Evolutionary conservation across 2,113 vertebrate genomes (phyloP).

Genomic region (Rynchops niger): DNA sequence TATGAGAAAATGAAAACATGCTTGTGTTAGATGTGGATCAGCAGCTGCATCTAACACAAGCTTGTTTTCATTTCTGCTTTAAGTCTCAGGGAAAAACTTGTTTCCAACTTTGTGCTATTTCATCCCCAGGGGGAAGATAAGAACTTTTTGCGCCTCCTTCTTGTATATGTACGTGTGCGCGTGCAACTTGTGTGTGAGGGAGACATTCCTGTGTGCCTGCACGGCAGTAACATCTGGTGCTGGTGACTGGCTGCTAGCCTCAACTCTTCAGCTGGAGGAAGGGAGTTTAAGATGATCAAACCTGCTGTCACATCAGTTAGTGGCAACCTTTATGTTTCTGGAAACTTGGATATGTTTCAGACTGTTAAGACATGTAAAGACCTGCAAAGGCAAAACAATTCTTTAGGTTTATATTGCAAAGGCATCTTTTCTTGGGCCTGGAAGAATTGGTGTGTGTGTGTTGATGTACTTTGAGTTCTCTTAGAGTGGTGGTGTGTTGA

Average conservation of each 20-base stretch:
- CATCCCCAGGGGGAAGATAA: not conserved
- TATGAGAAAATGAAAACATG: not conserved
- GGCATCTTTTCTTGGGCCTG: not conserved
- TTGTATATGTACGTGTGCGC: fast-evolving
- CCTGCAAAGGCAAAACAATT: not conserved
- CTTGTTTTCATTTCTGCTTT: not conserved
- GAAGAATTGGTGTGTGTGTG: not conserved
- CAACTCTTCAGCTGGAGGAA: not conserved
- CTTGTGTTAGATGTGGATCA: not conserved
- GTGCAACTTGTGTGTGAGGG: not conserved
- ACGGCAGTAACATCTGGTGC: not conserved
- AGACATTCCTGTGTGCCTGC: not conserved
- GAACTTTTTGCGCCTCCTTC: not conserved
- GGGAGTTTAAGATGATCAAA: not conserved
- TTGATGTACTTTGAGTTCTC: not conserved
- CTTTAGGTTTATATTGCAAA: not conserved
- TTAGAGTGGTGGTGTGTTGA: not conserved
- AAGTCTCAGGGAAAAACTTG: not conserved
- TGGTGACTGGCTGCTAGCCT: not conserved
- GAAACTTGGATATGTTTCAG: not conserved
- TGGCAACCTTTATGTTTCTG: not conserved
- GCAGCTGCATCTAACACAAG: not conserved
- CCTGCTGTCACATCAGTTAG: not conserved
- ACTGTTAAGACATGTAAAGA: not conserved
- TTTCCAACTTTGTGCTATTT: not conserved